Evolutionary conservation across 2,113 vertebrate species (phyloP).

Genomic region (Malurus alboscapulatus): DNA sequence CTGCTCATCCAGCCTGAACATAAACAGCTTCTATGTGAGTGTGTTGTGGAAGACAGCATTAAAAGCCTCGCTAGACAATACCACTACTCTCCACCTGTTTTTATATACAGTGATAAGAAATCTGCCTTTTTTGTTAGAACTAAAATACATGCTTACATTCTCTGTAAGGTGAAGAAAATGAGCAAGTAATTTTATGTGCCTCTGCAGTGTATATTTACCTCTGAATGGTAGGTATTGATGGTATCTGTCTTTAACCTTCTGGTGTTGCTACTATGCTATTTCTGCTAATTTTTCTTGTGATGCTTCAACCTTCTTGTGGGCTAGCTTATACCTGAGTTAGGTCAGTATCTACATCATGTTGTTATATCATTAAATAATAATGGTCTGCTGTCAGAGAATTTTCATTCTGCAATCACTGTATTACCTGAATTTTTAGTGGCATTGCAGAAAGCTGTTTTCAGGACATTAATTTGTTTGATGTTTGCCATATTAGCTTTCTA

Average conservation of each 20-base stretch:
- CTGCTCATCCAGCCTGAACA: neutral
- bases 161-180: neutral
- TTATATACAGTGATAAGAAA: neutral
- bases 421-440: neutral
- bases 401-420: neutral
- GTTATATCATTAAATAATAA: neutral
- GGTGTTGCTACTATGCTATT: neutral
- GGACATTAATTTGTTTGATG: neutral
- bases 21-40: neutral
- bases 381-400: neutral
- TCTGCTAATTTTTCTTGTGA: neutral
- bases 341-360: neutral
- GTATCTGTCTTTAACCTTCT: neutral
- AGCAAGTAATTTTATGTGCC: neutral
- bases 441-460: neutral
- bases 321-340: neutral
- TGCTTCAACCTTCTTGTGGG: neutral
- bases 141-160: neutral
- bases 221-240: neutral
- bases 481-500: neutral
- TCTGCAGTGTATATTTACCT: neutral
- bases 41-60: neutral
- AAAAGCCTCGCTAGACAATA: neutral
- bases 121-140: neutral
- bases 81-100: neutral